A percentile compares a stretch with the other conserved stretches of the same genome.
These are phyloP conservation scores for Syngnathus scovelli DNA, from an alignment of 2,113 vertebrate species.

Conservation along the genomic window DNA sequence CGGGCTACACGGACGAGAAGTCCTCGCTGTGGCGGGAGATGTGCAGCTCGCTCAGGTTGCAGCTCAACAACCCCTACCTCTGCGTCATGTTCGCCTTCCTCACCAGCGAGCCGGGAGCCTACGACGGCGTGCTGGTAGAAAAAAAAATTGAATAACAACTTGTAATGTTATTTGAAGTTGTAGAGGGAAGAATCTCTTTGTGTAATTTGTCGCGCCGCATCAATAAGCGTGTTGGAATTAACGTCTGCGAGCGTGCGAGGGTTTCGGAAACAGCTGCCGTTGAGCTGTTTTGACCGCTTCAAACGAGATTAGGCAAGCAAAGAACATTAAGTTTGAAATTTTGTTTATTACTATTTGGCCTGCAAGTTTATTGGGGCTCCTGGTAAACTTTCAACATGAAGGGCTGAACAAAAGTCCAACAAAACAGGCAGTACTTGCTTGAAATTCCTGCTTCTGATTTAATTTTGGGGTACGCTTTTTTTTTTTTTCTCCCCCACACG, in stretches of 20 bases:
- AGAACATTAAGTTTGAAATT: constrained; percentile 2
- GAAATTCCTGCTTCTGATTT: too few relatives aligned
- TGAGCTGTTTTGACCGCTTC: constrained; percentile 12
- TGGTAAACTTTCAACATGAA: not conserved
- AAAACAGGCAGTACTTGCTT: too few relatives aligned
- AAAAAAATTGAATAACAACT: not conserved
- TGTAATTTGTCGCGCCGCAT: not conserved
- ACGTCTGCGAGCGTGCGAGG: not conserved
- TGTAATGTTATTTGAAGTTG: not conserved
- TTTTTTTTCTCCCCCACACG: too few relatives aligned
- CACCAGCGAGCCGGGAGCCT: constrained; percentile 90
- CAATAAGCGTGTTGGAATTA: not conserved
- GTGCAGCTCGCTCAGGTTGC: constrained; percentile 91
- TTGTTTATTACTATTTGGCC: not conserved
- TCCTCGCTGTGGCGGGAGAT: constrained; percentile 97
- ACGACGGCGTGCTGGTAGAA: constrained; percentile 89
- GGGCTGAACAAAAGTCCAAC: not conserved
- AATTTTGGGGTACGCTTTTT: too few relatives aligned
- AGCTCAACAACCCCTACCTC: constrained; percentile 91
- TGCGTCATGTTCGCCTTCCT: constrained; percentile 98
- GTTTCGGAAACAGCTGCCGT: constrained; percentile 20
- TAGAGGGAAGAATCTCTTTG: not conserved
- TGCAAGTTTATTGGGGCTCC: constrained; percentile 1
- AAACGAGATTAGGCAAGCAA: constrained; percentile 4
- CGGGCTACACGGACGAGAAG: constrained; percentile 95